Evolutionary conservation across 2,888 invertebrate species (phyloP), one percentile per base, ranked within the genome.

Genomic region (Odontomyia ornata): DNA sequence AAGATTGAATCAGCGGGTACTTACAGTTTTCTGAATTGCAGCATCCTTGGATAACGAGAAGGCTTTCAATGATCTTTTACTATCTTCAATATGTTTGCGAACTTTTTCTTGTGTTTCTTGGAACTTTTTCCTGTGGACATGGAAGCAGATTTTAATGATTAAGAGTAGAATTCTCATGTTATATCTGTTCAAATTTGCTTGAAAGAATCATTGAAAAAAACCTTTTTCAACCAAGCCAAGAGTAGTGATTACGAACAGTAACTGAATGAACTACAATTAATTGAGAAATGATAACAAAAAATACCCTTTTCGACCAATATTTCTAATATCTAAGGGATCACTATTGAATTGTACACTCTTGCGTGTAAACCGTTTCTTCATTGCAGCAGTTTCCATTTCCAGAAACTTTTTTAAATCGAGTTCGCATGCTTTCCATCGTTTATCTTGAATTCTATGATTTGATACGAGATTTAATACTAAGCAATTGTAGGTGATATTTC

Each of bases 401-500:
- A 87, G 82, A 81, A 86, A 87, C 46, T 84, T 83, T 79, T 83
- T 85, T 5, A 87, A 80, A 57, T 82, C 81, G 64, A 85, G 82
- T 78, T 87, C 87, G 76, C 86, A 85, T 1, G 82, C 81, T 15
- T 85, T 84, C 84, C 85, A 87, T 46, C 85, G 84, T 28, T 83
- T 82, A 72, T 85, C 84, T 36, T 85, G 83, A 64, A 86, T 85
- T 80, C 86, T 86, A 78, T 52, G 36, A n/a, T n/a, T n/a, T n/a
- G n/a, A n/a, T n/a, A n/a, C n/a, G n/a, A n/a, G n/a, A n/a, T n/a
- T n/a, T n/a, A n/a, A n/a, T n/a, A n/a, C n/a, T n/a, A n/a, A n/a
- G n/a, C n/a, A 36, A 36, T 36, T 36, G 1, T 67, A 21, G n/a
- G 30, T 69, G 36, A 46, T 11, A 62, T 21, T 21, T 47, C 27